A percentile compares a stretch with the other conserved stretches of the same genome.
phyloP scores from a whole-genome alignment of 2,797 vertebrate genomes.

The Rhodeus uyekii region DNA sequence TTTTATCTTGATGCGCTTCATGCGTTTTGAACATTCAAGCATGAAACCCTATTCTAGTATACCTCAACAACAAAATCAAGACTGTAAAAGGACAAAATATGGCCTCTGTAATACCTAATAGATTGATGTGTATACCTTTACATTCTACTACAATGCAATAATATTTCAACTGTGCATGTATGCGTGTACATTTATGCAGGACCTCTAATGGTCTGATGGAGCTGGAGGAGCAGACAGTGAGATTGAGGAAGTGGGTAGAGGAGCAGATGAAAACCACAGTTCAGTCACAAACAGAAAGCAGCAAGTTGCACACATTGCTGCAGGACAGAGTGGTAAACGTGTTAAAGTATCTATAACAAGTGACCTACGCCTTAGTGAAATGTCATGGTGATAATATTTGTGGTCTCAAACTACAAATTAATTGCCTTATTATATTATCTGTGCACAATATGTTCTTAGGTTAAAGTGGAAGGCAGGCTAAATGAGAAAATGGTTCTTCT shows the following conservation, averaged over 20 bases:
- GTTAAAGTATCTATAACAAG: background rate
- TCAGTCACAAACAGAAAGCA: conserved; percentile 63
- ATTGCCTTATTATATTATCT: too few relatives aligned
- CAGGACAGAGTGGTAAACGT: conserved; percentile 73
- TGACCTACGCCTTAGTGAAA: background rate
- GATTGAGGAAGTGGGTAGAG: conserved; percentile 74
- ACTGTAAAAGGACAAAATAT: background rate
- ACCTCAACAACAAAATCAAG: background rate
- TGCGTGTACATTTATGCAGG: conserved; percentile 63
- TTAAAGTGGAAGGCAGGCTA: conserved; percentile 68
- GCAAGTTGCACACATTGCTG: conserved; percentile 62
- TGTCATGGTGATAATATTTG: too few relatives aligned
- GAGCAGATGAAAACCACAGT: conserved; percentile 63
- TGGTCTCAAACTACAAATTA: background rate
- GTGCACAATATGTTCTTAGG: conserved; percentile 63
- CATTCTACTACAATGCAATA: background rate
- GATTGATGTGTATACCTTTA: background rate
- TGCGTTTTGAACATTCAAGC: background rate
- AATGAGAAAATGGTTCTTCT: conserved; percentile 68
- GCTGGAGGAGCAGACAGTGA: conserved; percentile 69
- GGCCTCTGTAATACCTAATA: background rate
- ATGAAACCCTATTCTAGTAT: background rate
- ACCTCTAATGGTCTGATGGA: conserved; percentile 67
- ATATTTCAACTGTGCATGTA: background rate
- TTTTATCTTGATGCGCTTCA: too few relatives aligned